Evolutionary conservation across 2,113 vertebrate genomes (phyloP).

Genomic region (Charina bottae): DNA sequence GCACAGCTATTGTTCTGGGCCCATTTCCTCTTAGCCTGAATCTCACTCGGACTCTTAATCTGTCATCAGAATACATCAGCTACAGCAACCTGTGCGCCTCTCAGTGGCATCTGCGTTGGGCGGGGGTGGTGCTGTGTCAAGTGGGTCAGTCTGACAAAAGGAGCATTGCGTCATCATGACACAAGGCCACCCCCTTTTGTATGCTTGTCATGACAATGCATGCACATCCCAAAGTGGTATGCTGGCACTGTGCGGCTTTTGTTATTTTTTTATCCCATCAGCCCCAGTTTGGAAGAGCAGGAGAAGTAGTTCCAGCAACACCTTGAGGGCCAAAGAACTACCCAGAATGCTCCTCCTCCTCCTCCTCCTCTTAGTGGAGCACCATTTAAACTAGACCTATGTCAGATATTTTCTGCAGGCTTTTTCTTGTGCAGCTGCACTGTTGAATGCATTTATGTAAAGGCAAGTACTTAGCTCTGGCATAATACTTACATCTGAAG

Average conservation of each 20-base stretch:
- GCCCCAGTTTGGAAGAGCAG: background rate
- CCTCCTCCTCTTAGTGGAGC: background rate
- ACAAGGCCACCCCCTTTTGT: background rate
- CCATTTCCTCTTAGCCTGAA: background rate
- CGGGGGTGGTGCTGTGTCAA: background rate
- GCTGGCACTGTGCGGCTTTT: background rate
- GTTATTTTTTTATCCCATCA: background rate
- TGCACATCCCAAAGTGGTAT: background rate
- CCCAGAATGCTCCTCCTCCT: background rate
- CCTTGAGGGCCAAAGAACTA: background rate
- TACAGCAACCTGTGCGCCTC: background rate
- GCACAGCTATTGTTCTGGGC: background rate
- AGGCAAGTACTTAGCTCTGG: background rate
- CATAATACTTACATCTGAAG: slow-evolving; percentile 11
- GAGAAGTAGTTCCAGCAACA: background rate
- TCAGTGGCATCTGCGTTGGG: background rate
- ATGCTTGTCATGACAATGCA: background rate
- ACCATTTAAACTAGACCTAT: background rate
- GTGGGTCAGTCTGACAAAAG: background rate
- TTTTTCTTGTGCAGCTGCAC: background rate
- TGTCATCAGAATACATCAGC: background rate
- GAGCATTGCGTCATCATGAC: background rate
- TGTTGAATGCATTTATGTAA: background rate
- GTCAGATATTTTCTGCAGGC: background rate
- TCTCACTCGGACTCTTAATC: background rate